phyloP scores from a whole-genome alignment of 2,113 vertebrate species.

The Indicator indicator region DNA sequence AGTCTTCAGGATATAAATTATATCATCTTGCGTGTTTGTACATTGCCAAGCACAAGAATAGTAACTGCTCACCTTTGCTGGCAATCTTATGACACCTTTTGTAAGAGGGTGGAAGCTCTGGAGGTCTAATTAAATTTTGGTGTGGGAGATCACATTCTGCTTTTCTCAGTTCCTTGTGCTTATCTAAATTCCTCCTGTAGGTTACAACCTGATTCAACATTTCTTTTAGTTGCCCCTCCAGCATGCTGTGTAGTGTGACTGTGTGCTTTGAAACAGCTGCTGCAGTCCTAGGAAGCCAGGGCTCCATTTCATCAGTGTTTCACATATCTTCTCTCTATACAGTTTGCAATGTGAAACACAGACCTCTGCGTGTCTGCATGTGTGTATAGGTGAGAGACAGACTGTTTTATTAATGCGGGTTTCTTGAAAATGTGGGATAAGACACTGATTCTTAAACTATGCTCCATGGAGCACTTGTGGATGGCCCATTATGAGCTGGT shows the following conservation, averaged over 20 bases:
- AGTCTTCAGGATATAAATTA: conserved; percentile 34
- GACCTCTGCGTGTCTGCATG: neutral
- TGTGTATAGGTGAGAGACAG: neutral
- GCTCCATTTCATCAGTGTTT: neutral
- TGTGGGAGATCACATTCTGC: conserved; percentile 68
- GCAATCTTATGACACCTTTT: conserved; percentile 24
- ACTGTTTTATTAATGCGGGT: neutral
- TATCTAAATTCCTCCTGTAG: conserved; percentile 50
- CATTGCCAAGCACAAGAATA: conserved; percentile 11
- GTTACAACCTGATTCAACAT: conserved; percentile 65
- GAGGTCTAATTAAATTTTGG: conserved; percentile 56
- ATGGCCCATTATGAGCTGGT: conserved; percentile 14
- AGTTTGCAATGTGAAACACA: neutral
- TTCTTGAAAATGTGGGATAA: conserved; percentile 9
- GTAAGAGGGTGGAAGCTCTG: conserved; percentile 29
- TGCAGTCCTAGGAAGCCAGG: neutral
- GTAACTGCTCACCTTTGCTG: neutral
- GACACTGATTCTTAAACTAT: neutral
- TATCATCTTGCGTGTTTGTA: conserved; percentile 34
- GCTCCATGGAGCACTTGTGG: neutral
- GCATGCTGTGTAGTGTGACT: conserved; percentile 49
- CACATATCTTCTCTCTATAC: neutral
- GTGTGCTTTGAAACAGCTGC: conserved; percentile 2
- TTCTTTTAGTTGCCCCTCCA: conserved; percentile 56
- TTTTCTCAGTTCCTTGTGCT: conserved; percentile 63